Evolutionary conservation across 1,140 invertebrate genomes (phyloP), one percentile per base, ranked within the genome.

Genomic region (Limonius californicus): DNA sequence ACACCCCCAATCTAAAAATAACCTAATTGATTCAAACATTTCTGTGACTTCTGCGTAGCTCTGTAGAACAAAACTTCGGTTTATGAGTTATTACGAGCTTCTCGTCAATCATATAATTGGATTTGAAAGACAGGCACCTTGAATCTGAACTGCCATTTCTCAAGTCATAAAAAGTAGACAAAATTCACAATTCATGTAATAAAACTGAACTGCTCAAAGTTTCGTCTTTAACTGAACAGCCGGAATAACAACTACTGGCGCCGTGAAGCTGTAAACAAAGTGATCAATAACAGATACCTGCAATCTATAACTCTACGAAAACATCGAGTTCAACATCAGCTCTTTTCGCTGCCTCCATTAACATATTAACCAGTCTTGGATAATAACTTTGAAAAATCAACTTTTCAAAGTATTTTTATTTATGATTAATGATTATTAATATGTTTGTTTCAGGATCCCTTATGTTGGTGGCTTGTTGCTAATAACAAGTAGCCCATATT

Each of bases 231-330:
- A 57, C 16, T 16, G 56, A 57, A 21, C 8, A 39, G 14, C 16
- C 32, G 19, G 39, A 30, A 42, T 42, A 57, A 57, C 56, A 30
- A 57, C 56, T 42, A 30, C 18, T 39, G 32, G 56, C 56, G 56
- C 56, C 56, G 32, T 16, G 39, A 57, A 21, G 32, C 56, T 42
- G 56, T 65, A 65, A 65, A 65, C 63, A 65, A 62, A 57, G 59
- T 61, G 45, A 65, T 65, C 63, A 65, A 65, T 65, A 65, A 61
- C 63, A 63, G 20, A 53, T 65, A 65, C 63, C 63, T 61, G 63
- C 54, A 54, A 65, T 62, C 59, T 45, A 61, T 64, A 55, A 64
- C 59, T 61, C 57, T 35, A 47, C 58, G 63, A 64, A 64, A 64
- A 64, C 63, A 64, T n/a, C 16, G 4, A 45, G 42, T 45, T 45